Conservation (phyloP, 2,797 vertebrate species). For the Scolopax bukidnonensis region DNA sequence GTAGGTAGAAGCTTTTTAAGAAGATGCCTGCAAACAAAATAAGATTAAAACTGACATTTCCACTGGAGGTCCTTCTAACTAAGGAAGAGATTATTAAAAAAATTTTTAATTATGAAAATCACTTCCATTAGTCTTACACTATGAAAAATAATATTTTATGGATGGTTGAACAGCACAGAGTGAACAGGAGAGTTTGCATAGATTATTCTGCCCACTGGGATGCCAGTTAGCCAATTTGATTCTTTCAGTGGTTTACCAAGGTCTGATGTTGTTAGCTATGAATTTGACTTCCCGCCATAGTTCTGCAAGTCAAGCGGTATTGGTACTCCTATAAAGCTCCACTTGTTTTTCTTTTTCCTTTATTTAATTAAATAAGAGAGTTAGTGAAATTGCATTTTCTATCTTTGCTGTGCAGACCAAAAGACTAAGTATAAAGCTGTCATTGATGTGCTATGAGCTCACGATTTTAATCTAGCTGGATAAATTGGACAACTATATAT, state of each 20-base stretch:
- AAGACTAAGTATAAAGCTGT: conserved; percentile 29
- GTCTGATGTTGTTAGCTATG: neutral
- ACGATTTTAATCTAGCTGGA: conserved; percentile 44
- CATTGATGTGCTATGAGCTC: conserved; percentile 9
- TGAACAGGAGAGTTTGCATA: neutral
- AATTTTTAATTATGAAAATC: neutral
- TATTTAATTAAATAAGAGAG: conserved; percentile 35
- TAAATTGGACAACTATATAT: conserved; percentile 40
- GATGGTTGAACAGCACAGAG: neutral
- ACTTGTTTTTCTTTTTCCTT: neutral
- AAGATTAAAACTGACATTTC: neutral
- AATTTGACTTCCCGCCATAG: neutral
- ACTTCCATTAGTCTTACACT: neutral
- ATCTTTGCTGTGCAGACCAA: conserved; percentile 25
- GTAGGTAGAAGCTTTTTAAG: neutral
- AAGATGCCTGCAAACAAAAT: neutral
- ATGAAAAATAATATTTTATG: neutral
- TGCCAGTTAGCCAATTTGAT: neutral
- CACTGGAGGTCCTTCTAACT: neutral
- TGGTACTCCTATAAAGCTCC: neutral
- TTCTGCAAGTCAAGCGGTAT: conserved; percentile 14
- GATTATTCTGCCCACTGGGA: neutral
- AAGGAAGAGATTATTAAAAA: neutral
- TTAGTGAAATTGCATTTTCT: conserved; percentile 46
- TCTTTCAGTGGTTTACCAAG: neutral